These are phyloP conservation scores for Seriola quinqueradiata DNA, from an alignment of 2,113 vertebrate species.

Conservation along the genomic window DNA sequence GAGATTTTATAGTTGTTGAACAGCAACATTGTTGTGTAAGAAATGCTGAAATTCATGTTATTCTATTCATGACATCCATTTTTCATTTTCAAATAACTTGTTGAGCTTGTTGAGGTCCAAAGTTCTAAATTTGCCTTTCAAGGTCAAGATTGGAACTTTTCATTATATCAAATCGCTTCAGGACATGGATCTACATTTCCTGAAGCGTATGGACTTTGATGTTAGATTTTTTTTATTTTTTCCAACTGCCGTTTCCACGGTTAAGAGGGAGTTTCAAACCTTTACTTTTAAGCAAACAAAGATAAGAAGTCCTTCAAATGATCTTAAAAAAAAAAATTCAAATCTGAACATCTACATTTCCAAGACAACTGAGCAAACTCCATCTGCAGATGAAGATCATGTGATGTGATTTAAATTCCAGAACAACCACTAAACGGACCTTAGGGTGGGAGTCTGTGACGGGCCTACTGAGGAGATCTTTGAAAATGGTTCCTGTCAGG, in stretches of 20 bases:
- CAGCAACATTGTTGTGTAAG: background rate
- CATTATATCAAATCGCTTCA: background rate
- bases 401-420: background rate
- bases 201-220: background rate
- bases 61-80: constrained; percentile 1
- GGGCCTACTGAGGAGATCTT: too few relatives aligned
- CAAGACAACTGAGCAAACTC: background rate
- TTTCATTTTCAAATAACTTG: constrained; percentile 15
- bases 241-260: background rate
- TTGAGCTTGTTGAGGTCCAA: background rate
- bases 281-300: too few relatives aligned
- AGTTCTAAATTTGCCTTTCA: background rate
- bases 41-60: background rate
- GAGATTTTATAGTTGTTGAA: background rate
- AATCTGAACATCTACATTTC: background rate
- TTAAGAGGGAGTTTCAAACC: background rate
- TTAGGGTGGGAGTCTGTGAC: background rate
- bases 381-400: background rate
- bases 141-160: background rate
- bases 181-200: background rate
- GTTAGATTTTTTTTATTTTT: background rate
- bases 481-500: too few relatives aligned
- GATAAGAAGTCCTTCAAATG: background rate
- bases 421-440: background rate
- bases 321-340: background rate